Evolutionary conservation across 2,113 vertebrate species (phyloP).

Genomic region (western clawed frog (Xenopus tropicalis)): DNA sequence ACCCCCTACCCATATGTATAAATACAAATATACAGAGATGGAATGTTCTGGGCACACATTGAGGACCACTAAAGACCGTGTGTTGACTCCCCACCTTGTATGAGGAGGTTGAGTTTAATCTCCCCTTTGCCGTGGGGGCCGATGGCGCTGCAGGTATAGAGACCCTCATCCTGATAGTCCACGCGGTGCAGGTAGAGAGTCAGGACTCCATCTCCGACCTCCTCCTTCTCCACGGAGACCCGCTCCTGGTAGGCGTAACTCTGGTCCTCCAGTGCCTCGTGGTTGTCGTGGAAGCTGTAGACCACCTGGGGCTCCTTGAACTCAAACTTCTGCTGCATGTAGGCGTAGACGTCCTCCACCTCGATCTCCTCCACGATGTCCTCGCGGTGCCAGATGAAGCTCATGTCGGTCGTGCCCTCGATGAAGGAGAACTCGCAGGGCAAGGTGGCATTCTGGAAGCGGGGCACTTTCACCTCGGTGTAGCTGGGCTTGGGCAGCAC

Average conservation of each 20-base stretch:
- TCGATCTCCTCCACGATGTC: slow-evolving; percentile 55
- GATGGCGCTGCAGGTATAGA: slow-evolving; percentile 49
- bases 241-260: slow-evolving; percentile 50
- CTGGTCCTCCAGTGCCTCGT: slow-evolving; percentile 50
- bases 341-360: slow-evolving; percentile 43
- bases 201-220: slow-evolving; percentile 50
- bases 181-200: slow-evolving; percentile 48
- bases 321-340: slow-evolving; percentile 26
- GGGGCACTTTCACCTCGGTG: slow-evolving; percentile 28
- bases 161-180: slow-evolving; percentile 52
- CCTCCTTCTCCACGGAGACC: slow-evolving; percentile 46
- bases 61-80: too few relatives aligned
- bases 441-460: slow-evolving; percentile 49
- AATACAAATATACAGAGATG: too few relatives aligned
- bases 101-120: slow-evolving; percentile 48
- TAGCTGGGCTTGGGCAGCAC: slow-evolving; percentile 6
- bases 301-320: slow-evolving; percentile 46
- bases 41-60: too few relatives aligned
- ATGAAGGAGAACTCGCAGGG: slow-evolving; percentile 57
- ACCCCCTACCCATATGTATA: too few relatives aligned
- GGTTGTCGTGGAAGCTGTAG: slow-evolving; percentile 48
- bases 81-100: slow-evolving; percentile 47
- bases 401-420: slow-evolving; percentile 46
- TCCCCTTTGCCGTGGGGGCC: slow-evolving; percentile 44
- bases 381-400: slow-evolving; percentile 56